phyloP scores from a whole-genome alignment of 2,113 vertebrate genomes.

The Macroglossus sobrinus region DNA sequence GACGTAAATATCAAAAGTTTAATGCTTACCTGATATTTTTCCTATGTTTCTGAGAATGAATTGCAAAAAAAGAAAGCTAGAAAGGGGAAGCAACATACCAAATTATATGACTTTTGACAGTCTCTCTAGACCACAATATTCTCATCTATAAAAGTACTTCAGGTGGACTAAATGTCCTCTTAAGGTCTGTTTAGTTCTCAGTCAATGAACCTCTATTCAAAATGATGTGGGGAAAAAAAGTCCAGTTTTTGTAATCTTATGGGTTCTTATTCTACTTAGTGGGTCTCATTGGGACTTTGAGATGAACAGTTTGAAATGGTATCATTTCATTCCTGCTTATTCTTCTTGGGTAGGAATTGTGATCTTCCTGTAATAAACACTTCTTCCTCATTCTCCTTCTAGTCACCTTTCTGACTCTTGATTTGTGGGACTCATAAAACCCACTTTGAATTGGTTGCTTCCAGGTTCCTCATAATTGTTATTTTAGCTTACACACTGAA shows the following conservation, averaged over 20 bases:
- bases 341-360: not conserved
- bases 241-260: not conserved
- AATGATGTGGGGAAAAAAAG: not conserved
- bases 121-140: not conserved
- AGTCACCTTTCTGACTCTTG: not conserved
- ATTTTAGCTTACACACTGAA: not conserved
- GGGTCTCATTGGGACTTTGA: not conserved
- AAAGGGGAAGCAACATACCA: not conserved
- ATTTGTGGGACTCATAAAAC: not conserved
- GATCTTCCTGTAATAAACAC: not conserved
- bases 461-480: not conserved
- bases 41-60: not conserved
- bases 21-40: not conserved
- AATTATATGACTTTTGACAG: not conserved
- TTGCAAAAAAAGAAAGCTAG: not conserved
- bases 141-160: not conserved
- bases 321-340: not conserved
- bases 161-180: not conserved
- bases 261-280: rapidly evolving
- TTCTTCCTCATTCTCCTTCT: not conserved
- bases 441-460: not conserved
- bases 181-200: not conserved
- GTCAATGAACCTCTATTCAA: not conserved
- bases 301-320: not conserved
- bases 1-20: not conserved